A percentile compares a stretch with the other conserved stretches of the same genome.
These are phyloP conservation scores for Tenebrio molitor DNA, from an alignment of 1,140 invertebrate genomes.

Conservation along the genomic window DNA sequence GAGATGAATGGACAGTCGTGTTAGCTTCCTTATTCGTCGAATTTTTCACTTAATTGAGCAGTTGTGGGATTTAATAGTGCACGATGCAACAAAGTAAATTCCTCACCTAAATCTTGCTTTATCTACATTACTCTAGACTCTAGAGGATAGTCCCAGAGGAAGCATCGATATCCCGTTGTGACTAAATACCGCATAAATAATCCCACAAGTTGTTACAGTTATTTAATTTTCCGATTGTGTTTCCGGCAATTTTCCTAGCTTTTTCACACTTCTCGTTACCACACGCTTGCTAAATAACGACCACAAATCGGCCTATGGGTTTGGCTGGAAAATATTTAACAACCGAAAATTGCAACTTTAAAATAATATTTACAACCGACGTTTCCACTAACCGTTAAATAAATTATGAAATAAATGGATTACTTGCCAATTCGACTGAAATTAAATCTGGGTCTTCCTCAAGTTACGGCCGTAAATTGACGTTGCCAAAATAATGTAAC, in stretches of 20 bases:
- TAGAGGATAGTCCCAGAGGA: slow-evolving; percentile 13
- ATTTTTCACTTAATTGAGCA: slow-evolving; percentile 1
- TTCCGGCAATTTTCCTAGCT: slow-evolving; percentile 19
- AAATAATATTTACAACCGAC: background rate
- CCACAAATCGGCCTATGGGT: background rate
- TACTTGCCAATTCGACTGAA: background rate
- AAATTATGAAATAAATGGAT: background rate
- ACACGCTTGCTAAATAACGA: background rate
- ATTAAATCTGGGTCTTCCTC: background rate
- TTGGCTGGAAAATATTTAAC: background rate
- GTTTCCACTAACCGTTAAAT: background rate
- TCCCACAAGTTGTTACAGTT: slow-evolving; percentile 2
- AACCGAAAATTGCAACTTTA: background rate
- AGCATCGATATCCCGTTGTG: slow-evolving; percentile 18
- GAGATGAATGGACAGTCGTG: too few relatives aligned
- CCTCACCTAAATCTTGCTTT: slow-evolving; percentile 30
- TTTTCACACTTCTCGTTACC: background rate
- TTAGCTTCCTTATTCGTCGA: background rate
- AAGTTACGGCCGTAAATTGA: background rate
- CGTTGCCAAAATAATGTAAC: slow-evolving; percentile 18
- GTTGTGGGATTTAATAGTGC: background rate
- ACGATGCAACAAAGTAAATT: slow-evolving; percentile 20
- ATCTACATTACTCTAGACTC: slow-evolving; percentile 25
- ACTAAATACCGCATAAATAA: slow-evolving; percentile 36
- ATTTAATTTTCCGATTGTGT: background rate